Evolutionary conservation across 1,140 invertebrate species (phyloP).

Genomic region (Phymorhynchus buccinoides): DNA sequence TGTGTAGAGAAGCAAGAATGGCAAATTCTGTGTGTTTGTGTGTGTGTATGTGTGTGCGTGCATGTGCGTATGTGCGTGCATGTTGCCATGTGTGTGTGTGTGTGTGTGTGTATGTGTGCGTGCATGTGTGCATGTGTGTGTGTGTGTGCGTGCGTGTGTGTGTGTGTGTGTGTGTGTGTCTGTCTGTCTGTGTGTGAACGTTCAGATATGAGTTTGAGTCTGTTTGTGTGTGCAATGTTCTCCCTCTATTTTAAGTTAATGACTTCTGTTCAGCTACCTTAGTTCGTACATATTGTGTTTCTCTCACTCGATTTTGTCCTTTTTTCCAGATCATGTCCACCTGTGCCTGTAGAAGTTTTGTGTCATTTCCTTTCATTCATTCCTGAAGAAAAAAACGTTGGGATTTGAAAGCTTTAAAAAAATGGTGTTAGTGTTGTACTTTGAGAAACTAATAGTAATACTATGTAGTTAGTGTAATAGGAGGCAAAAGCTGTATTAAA

Average conservation of each 20-base stretch:
- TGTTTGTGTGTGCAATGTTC: too few species aligned
- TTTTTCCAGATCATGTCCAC: not conserved
- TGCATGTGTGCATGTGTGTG: not conserved
- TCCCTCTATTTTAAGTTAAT: too few species aligned
- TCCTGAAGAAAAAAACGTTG: too few species aligned
- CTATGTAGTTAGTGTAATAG: too few species aligned
- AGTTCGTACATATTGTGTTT: not conserved
- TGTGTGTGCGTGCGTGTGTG: not conserved
- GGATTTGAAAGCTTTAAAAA: too few species aligned
- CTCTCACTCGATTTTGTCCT: too few species aligned
- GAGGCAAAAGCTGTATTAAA: too few species aligned
- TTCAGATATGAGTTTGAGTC: too few species aligned
- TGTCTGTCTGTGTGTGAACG: not conserved
- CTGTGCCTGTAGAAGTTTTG: not conserved
- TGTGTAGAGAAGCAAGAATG: not conserved
- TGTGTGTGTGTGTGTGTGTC: not conserved
- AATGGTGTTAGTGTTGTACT: too few species aligned
- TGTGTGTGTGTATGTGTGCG: conserved; percentile 20
- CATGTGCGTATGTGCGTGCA: not conserved
- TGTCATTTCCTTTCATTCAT: too few species aligned
- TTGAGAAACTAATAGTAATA: too few species aligned
- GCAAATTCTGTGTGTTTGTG: not conserved
- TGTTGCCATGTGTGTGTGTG: conserved; percentile 2
- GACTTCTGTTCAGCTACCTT: not conserved
- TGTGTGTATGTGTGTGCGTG: not conserved